Conservation (phyloP, 2,113 vertebrate species). For the Ifrita kowaldi region DNA sequence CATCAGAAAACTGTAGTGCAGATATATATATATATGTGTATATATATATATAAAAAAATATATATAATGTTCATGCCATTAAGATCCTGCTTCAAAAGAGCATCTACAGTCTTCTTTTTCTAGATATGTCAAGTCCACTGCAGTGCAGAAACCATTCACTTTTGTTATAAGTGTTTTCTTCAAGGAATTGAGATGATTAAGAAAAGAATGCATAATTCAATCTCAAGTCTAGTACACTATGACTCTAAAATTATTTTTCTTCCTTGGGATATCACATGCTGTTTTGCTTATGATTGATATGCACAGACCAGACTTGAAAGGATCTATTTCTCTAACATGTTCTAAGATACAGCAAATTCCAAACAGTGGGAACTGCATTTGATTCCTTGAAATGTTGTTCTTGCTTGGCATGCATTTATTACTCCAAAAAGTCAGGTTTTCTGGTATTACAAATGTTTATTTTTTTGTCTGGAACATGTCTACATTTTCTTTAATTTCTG, state of each 20-base stretch:
- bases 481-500: neutral
- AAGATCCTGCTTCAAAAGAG: neutral
- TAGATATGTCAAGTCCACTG: neutral
- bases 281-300: neutral
- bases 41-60: neutral
- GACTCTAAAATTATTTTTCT: neutral
- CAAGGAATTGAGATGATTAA: constrained; percentile 20
- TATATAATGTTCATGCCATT: neutral
- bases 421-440: neutral
- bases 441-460: constrained; percentile 3
- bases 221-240: neutral
- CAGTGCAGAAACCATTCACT: neutral
- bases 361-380: neutral
- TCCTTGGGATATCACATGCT: neutral
- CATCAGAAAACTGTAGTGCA: neutral
- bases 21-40: neutral
- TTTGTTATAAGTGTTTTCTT: neutral
- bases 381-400: constrained; percentile 6
- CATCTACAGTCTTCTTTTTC: neutral
- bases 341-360: neutral
- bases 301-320: neutral
- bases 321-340: neutral
- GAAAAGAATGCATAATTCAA: constrained; percentile 11
- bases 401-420: neutral
- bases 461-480: neutral